Conservation (phyloP, 2,113 vertebrate species). For the Bagarius yarrelli region DNA sequence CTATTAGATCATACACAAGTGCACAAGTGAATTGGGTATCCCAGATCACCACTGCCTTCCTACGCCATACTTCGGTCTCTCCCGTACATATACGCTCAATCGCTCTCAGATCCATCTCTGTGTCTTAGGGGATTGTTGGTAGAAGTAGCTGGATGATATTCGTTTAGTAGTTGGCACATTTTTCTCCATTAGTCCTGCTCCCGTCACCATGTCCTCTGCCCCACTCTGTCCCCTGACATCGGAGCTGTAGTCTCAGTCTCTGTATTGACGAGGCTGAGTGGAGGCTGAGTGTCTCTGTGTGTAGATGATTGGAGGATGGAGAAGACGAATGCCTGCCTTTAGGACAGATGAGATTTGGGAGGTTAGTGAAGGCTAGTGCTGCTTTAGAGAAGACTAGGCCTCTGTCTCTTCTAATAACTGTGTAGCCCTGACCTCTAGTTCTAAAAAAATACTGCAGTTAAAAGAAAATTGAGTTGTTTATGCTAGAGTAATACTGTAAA, state of each 20-base stretch:
- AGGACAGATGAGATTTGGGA: constrained; percentile 46
- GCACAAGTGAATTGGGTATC: constrained; percentile 65
- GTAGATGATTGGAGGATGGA: background rate
- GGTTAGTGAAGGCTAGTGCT: constrained; percentile 11
- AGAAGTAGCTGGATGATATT: constrained; percentile 61
- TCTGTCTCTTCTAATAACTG: constrained; percentile 25
- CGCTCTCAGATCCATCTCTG: constrained; percentile 46
- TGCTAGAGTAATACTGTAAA: constrained; percentile 6
- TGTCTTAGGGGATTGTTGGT: constrained; percentile 32
- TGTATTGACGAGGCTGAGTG: constrained; percentile 20
- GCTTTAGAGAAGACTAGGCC: constrained; percentile 11
- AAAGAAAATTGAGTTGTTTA: constrained; percentile 20
- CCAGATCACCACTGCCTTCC: constrained; percentile 55
- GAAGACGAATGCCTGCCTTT: constrained; percentile 41
- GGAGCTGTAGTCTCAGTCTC: constrained; percentile 13
- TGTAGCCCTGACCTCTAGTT: constrained; percentile 23
- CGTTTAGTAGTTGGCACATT: constrained; percentile 50
- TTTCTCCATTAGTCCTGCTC: constrained; percentile 45
- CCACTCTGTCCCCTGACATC: constrained; percentile 34
- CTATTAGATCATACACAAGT: constrained; percentile 72
- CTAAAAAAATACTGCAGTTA: background rate
- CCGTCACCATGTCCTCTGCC: constrained; percentile 51
- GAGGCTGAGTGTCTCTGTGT: constrained; percentile 26
- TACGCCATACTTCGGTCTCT: constrained; percentile 7
- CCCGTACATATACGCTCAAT: constrained; percentile 43